A percentile compares a stretch with the other conserved stretches of the same genome.
Evolutionary conservation across 2,888 invertebrate genomes (phyloP).

Genomic region (Alentia gelatinosa): DNA sequence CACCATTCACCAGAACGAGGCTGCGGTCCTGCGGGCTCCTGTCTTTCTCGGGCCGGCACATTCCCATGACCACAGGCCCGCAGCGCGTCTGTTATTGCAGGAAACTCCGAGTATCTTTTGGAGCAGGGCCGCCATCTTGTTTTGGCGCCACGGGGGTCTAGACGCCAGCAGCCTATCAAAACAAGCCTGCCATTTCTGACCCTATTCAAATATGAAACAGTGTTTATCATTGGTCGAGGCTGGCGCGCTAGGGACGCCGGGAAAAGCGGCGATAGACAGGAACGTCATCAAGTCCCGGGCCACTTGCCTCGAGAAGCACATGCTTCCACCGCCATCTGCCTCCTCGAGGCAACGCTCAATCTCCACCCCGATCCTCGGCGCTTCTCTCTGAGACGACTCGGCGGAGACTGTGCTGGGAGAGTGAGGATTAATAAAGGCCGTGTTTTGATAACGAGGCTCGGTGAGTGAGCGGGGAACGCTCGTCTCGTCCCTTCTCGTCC

Average conservation of each 20-base stretch:
- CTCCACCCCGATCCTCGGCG: no score
- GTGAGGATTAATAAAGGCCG: no score
- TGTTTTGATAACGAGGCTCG: no score
- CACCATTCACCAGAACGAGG: no score
- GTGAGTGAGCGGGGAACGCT: no score
- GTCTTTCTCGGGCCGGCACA: no score
- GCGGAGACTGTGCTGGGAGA: no score
- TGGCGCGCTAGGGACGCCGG: background rate
- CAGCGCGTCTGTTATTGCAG: background rate
- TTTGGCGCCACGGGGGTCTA: background rate
- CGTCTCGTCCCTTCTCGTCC: no score
- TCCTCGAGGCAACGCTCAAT: conserved; percentile 14
- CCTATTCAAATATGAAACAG: conserved; percentile 41
- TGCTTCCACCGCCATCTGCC: background rate
- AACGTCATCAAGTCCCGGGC: background rate
- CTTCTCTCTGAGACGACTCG: no score
- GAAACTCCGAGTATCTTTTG: background rate
- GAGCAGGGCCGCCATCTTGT: background rate
- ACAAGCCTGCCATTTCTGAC: conserved; percentile 38
- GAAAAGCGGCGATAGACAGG: background rate
- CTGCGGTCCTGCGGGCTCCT: no score
- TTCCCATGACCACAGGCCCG: background rate
- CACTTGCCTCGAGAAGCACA: conserved; percentile 4
- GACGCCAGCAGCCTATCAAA: conserved; percentile 41
- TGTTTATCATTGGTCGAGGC: conserved; percentile 38